These are phyloP conservation scores for Coelopa frigida DNA, from an alignment of 1,140 invertebrate species.

Conservation along the genomic window DNA sequence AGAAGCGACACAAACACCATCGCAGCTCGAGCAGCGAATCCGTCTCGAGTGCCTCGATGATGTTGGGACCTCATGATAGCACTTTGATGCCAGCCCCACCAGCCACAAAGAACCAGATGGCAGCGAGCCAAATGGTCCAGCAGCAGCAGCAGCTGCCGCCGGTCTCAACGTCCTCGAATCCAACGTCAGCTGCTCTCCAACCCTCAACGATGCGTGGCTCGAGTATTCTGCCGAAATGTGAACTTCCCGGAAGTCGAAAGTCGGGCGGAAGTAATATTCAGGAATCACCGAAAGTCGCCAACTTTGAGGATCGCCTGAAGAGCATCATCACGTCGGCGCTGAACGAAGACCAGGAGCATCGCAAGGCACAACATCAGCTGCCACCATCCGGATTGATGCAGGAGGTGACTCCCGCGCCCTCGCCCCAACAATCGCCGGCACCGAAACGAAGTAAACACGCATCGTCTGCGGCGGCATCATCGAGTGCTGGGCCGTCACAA, in stretches of 20 bases:
- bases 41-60: background rate
- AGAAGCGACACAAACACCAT: background rate
- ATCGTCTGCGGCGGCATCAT: conserved; percentile 24
- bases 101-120: conserved; percentile 10
- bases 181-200: too few relatives aligned
- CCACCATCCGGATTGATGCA: conserved; percentile 30
- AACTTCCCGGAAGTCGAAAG: conserved; percentile 15
- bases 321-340: conserved; percentile 85
- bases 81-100: conserved; percentile 40
- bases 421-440: conserved; percentile 26
- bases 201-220: background rate
- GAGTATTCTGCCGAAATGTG: conserved; percentile 24
- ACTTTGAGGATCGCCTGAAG: conserved; percentile 86
- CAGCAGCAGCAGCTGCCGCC: conserved; percentile 6
- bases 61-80: conserved; percentile 19
- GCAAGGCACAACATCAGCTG: conserved; percentile 35
- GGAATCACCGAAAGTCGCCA: conserved; percentile 73
- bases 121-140: conserved; percentile 18
- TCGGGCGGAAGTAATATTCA: conserved; percentile 45
- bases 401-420: conserved; percentile 19
- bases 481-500: conserved; percentile 5
- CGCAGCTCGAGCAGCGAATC: conserved; percentile 11
- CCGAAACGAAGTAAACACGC: conserved; percentile 33
- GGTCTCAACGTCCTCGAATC: background rate
- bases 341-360: conserved; percentile 70